A percentile compares a stretch with the other conserved stretches of the same genome.
These are phyloP conservation scores for Oncorhynchus masou DNA, from an alignment of 2,113 vertebrate genomes.

Conservation along the genomic window DNA sequence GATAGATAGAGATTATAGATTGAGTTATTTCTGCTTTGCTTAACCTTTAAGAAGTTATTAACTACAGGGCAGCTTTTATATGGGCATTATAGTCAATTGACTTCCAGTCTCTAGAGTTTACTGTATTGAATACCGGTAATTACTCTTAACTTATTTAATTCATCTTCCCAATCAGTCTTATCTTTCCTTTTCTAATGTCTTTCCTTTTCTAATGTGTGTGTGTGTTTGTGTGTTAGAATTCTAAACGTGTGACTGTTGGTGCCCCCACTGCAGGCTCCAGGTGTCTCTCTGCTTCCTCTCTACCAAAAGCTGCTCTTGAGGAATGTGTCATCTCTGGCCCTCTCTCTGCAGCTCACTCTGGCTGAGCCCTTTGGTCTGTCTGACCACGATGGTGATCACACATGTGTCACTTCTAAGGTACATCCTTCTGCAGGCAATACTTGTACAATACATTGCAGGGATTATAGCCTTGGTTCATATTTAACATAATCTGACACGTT, in stretches of 20 bases:
- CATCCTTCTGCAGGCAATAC: neutral
- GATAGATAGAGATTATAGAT: too few species aligned
- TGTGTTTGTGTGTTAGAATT: neutral
- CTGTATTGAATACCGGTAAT: too few species aligned
- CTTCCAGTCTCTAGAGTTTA: too few species aligned
- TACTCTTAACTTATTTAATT: neutral
- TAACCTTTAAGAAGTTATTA: too few species aligned
- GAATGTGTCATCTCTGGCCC: slow-evolving; percentile 76
- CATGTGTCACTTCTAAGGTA: slow-evolving; percentile 62
- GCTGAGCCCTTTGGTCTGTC: slow-evolving; percentile 78
- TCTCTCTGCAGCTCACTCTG: slow-evolving; percentile 71
- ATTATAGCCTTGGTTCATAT: too few species aligned
- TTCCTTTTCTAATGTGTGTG: slow-evolving; percentile 6
- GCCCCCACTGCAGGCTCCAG: slow-evolving; percentile 53
- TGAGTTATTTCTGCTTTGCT: too few species aligned
- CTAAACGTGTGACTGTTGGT: too few species aligned
- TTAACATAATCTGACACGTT: too few species aligned
- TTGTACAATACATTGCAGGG: neutral
- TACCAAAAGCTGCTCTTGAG: slow-evolving; percentile 76
- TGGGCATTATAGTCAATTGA: neutral
- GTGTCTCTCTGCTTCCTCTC: slow-evolving; percentile 55
- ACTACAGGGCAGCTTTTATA: neutral
- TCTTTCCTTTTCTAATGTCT: neutral
- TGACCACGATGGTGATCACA: slow-evolving; percentile 20
- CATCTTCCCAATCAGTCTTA: neutral